Conservation (phyloP, 2,888 invertebrate species). For the Hydrotaea diabolus region DNA sequence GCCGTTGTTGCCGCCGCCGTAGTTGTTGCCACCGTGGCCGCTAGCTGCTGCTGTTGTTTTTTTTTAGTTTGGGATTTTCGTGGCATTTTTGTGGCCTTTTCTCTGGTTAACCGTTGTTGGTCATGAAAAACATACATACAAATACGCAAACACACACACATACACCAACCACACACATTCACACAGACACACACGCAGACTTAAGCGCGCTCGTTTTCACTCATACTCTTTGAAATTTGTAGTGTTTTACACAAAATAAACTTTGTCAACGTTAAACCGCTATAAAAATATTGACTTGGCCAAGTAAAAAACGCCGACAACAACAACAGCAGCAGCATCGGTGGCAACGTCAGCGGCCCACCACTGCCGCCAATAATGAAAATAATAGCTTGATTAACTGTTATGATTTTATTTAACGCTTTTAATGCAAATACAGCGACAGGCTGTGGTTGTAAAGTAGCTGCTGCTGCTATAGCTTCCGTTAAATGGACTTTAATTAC, state of each 20-base stretch:
- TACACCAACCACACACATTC: background rate
- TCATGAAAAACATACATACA: constrained; percentile 68
- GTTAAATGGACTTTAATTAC: constrained; percentile 26
- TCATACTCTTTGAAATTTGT: constrained; percentile 26
- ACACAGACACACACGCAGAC: constrained; percentile 24
- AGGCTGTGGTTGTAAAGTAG: background rate
- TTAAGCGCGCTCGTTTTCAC: too few relatives aligned
- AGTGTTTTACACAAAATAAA: constrained; percentile 71
- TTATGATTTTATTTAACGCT: constrained; percentile 69
- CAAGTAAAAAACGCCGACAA: constrained; percentile 30
- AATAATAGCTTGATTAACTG: constrained; percentile 75
- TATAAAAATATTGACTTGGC: constrained; percentile 77
- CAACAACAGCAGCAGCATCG: background rate
- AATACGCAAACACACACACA: constrained; percentile 47
- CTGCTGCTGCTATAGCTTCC: constrained; percentile 21
- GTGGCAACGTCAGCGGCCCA: background rate
- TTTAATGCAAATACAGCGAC: constrained; percentile 25
- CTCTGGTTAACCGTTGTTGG: constrained; percentile 80
- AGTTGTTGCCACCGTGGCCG: constrained; percentile 37
- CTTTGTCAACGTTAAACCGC: constrained; percentile 75
- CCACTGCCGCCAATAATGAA: constrained; percentile 11
- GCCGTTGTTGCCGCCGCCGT: constrained; percentile 28
- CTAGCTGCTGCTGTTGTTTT: constrained; percentile 64
- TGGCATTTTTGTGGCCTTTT: constrained; percentile 80
- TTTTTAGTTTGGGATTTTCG: constrained; percentile 79